Evolutionary conservation across 2,888 invertebrate species (phyloP).

Genomic region (Pristionchus maxplancki): DNA sequence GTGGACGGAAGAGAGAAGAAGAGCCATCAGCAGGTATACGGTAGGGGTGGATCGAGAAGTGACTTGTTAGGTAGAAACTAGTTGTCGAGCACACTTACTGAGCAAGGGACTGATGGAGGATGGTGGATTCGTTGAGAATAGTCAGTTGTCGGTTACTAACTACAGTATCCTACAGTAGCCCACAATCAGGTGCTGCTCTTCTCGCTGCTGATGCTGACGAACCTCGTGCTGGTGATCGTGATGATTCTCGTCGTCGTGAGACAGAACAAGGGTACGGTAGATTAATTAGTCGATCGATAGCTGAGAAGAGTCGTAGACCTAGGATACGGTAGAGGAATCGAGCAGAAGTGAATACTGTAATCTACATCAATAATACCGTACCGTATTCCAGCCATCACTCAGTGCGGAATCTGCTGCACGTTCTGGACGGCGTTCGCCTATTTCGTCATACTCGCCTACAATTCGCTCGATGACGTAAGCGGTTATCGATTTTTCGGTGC

Average conservation of each 20-base stretch:
- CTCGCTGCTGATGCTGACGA: constrained; percentile 19
- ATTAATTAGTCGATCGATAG: background rate
- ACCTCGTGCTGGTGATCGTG: constrained; percentile 32
- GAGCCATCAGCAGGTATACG: constrained; percentile 32
- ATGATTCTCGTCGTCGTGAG: constrained; percentile 18
- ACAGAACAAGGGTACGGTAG: constrained; percentile 39
- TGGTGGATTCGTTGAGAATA: no score
- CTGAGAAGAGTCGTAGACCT: background rate
- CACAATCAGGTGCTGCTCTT: constrained; percentile 20
- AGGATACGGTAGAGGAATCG: background rate
- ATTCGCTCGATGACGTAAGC: constrained; percentile 43
- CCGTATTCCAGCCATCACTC: constrained; percentile 32
- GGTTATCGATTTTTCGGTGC: background rate
- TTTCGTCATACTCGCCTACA: constrained; percentile 40
- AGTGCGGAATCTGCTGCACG: background rate
- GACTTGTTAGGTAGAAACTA: background rate
- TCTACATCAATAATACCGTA: background rate
- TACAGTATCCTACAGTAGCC: background rate
- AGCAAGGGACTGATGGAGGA: background rate
- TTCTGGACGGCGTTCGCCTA: constrained; percentile 39
- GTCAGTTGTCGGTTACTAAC: background rate
- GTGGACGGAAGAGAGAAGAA: background rate
- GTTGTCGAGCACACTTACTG: no score
- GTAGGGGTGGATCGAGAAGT: background rate
- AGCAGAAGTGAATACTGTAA: no score